Evolutionary conservation across 2,113 vertebrate genomes (phyloP), one percentile per base, ranked within the genome.

Genomic region (Vulpes lagopus): DNA sequence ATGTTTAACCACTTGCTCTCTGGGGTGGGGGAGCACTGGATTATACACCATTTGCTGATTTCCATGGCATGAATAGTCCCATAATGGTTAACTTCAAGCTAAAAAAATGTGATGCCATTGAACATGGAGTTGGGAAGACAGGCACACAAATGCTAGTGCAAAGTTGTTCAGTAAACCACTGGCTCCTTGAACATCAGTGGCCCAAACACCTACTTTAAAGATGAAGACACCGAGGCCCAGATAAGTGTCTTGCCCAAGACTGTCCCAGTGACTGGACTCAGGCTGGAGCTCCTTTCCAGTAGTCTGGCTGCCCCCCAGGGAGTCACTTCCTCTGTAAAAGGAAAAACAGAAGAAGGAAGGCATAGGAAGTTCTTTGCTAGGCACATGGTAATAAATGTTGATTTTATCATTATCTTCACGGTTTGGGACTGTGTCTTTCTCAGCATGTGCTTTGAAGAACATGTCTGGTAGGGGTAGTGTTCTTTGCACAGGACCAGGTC

Each of bases 1-100:
- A 94, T 20, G 51, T 92, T 89, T 80, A 92, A 74, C 11, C n/a
- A 85, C 30, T 35, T 89, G 49, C 25, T 95, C 60, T 90, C 51
- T 27, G 43, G 2, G 16, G 8, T 60, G 35, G 38, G 7, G 57
- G 38, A 53, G 27, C 35, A 7, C 49, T 57, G 27, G 57, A 53
- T 89, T 57, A 27, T 57, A 27, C 2, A 20, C 43, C 30, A 67
- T 55, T 64, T 67, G 64, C 59, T 16, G 3, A 87, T 22, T 88
- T 87, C 62, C 25, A 11, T 0, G 51, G 53, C 64, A 19, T 89
- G 23, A 38, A 55, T 57, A 71, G 62, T 83, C 27, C 7, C 49
- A 86, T 23, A 4, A 22, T 0, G 32, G 80, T 64, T 62, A 38
- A 71, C 53, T 92, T 82, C 67, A 94, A 91, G 64, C 38, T 95